These are phyloP conservation scores for Orycteropus afer DNA, from an alignment of 2,113 vertebrate species.

Conservation along the genomic window DNA sequence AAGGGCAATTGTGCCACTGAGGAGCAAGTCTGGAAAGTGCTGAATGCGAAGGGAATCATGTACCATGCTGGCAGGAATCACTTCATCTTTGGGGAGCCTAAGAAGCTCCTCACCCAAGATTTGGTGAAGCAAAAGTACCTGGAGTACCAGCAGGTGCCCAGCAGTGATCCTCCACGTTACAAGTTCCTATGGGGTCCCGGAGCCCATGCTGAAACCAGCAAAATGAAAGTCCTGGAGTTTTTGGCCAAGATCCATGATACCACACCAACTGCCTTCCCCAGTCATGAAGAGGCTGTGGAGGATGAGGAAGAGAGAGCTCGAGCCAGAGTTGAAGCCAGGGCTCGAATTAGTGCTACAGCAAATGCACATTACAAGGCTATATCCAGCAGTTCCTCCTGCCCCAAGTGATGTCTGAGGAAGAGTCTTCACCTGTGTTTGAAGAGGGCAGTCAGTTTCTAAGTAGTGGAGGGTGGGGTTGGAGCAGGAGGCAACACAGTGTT, in stretches of 20 bases:
- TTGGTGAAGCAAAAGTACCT: constrained; percentile 34
- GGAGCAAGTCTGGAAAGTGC: constrained; percentile 42
- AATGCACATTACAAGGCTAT: rapidly evolving
- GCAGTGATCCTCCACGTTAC: not conserved
- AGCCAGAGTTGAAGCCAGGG: constrained; percentile 32
- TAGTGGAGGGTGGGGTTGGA: not conserved
- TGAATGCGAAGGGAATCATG: constrained; percentile 33
- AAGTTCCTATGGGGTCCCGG: not conserved
- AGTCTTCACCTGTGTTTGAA: not conserved
- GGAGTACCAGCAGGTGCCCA: not conserved
- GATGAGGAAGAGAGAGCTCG: constrained; percentile 35
- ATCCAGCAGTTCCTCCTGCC: not conserved
- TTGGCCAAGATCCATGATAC: not conserved
- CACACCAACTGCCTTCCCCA: rapidly evolving
- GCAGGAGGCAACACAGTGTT: not conserved
- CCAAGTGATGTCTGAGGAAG: constrained; percentile 44
- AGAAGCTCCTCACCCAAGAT: constrained; percentile 13
- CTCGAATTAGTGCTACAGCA: not conserved
- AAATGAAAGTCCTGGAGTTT: not conserved
- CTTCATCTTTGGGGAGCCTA: constrained; percentile 28
- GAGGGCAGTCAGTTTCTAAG: constrained; percentile 17
- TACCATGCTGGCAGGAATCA: not conserved
- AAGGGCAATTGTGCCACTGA: constrained; percentile 6
- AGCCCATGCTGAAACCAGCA: not conserved
- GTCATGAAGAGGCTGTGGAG: not conserved